A percentile compares a stretch with the other conserved stretches of the same genome.
Evolutionary conservation across 1,140 invertebrate genomes (phyloP).

Genomic region (Drosophila chauvacae): DNA sequence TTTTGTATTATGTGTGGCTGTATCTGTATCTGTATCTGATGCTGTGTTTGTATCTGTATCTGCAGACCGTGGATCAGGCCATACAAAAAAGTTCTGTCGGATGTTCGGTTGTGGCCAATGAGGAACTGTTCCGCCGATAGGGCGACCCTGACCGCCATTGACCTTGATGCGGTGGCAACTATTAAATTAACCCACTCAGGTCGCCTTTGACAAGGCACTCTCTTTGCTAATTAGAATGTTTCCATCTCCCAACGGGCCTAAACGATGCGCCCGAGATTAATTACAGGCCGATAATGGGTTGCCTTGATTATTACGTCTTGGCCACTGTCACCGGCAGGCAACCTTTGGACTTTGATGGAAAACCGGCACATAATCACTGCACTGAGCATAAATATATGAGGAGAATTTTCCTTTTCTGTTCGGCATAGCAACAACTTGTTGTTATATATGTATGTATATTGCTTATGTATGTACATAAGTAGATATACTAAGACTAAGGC

Average conservation of each 20-base stretch:
- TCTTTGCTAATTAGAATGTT: constrained; percentile 35
- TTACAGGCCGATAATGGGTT: constrained; percentile 13
- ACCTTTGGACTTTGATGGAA: constrained; percentile 38
- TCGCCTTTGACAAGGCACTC: constrained; percentile 3
- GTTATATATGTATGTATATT: not conserved
- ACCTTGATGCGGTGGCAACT: constrained; percentile 18
- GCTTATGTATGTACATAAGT: not conserved
- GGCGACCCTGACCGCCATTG: constrained; percentile 27
- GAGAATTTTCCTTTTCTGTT: too few relatives aligned
- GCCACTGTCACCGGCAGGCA: constrained; percentile 18
- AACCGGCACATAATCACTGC: constrained; percentile 25
- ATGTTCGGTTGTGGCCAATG: constrained; percentile 22
- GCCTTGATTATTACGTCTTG: constrained; percentile 22
- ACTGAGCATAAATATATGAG: constrained; percentile 8
- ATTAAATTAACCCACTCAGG: constrained; percentile 7
- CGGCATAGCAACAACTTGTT: constrained; percentile 15
- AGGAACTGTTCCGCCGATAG: constrained; percentile 34
- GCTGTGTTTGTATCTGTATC: constrained; percentile 23
- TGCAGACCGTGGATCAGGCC: constrained; percentile 44
- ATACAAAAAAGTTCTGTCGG: constrained; percentile 38
- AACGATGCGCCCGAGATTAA: constrained; percentile 22
- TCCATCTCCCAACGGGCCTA: constrained; percentile 2
- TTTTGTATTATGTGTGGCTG: constrained; percentile 32
- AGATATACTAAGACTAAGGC: not conserved
- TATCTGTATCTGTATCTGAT: constrained; percentile 3